These are phyloP conservation scores for Branchellion lobata DNA, from an alignment of 2,888 invertebrate species.

Conservation along the genomic window DNA sequence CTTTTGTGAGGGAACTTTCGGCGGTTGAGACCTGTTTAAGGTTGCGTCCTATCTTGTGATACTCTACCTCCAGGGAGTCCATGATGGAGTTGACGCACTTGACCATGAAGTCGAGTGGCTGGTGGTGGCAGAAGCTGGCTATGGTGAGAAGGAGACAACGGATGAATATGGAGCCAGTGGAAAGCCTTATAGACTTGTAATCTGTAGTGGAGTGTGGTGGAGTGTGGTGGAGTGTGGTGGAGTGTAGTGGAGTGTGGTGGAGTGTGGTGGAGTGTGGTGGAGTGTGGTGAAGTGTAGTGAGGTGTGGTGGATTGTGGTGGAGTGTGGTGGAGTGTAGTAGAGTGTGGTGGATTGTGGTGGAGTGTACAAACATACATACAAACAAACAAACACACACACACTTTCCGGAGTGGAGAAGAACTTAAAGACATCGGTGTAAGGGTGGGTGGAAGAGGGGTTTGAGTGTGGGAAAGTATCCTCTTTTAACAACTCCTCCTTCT, in stretches of 20 bases:
- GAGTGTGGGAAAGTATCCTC: not conserved
- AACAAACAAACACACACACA: too few species aligned
- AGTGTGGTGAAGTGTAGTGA: too few species aligned
- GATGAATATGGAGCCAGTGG: not conserved
- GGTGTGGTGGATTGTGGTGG: too few species aligned
- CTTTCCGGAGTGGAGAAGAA: conserved; percentile 7
- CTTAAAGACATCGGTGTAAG: not conserved
- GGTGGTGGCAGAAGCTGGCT: not conserved
- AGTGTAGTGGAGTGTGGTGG: too few species aligned
- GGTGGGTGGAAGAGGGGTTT: not conserved
- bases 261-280: too few species aligned
- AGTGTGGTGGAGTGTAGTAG: too few species aligned
- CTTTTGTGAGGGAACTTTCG: not conserved
- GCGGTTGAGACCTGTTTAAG: not conserved
- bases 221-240: not conserved
- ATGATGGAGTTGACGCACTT: not conserved
- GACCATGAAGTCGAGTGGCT: not conserved
- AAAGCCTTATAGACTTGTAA: not conserved
- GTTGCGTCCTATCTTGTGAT: not conserved
- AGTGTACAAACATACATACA: too few species aligned
- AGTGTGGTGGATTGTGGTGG: too few species aligned
- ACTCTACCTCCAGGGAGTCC: not conserved
- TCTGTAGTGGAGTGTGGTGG: not conserved
- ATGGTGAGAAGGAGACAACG: not conserved
- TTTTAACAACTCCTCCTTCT: not conserved